Conservation (phyloP, 2,888 invertebrate genomes). For the Agrilus cyanescens region DNA sequence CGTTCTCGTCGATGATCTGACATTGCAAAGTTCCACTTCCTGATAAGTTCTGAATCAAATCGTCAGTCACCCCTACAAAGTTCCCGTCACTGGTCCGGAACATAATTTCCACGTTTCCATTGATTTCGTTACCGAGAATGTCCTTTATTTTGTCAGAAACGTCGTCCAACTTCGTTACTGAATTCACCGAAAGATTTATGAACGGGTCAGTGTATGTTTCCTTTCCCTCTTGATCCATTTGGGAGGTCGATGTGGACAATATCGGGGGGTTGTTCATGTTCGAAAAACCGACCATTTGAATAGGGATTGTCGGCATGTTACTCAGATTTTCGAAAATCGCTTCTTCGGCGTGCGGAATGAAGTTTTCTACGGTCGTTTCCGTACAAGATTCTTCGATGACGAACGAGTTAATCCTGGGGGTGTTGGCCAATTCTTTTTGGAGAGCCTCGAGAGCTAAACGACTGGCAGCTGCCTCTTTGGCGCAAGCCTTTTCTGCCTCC, state of each 20-base stretch:
- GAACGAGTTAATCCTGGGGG: slow-evolving; percentile 29
- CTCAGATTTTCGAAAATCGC: slow-evolving; percentile 19
- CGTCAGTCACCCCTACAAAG: slow-evolving; percentile 51
- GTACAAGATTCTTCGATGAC: slow-evolving; percentile 33
- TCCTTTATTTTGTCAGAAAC: slow-evolving; percentile 29
- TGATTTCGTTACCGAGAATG: slow-evolving; percentile 30
- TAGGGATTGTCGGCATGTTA: slow-evolving; percentile 17
- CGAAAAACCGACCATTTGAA: slow-evolving; percentile 22
- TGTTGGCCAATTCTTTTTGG: slow-evolving; percentile 33
- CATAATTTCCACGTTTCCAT: slow-evolving; percentile 42
- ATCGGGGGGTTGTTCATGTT: slow-evolving; percentile 16
- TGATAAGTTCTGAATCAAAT: slow-evolving; percentile 39
- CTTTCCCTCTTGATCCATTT: slow-evolving; percentile 14
- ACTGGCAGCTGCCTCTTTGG: slow-evolving; percentile 35
- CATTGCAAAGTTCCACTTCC: slow-evolving; percentile 27
- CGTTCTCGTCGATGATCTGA: slow-evolving; percentile 32
- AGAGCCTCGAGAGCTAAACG: slow-evolving; percentile 34
- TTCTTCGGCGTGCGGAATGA: slow-evolving; percentile 27
- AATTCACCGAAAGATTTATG: slow-evolving; percentile 11
- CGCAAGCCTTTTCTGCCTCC: slow-evolving; percentile 33
- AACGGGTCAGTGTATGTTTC: slow-evolving; percentile 10
- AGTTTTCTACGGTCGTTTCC: slow-evolving; percentile 33
- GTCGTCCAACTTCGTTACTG: slow-evolving; percentile 8
- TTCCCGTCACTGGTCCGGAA: slow-evolving; percentile 53
- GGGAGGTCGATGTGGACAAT: slow-evolving; percentile 14